Evolutionary conservation across 2,113 vertebrate species (phyloP).

Genomic region (Anarrhichthys ocellatus): DNA sequence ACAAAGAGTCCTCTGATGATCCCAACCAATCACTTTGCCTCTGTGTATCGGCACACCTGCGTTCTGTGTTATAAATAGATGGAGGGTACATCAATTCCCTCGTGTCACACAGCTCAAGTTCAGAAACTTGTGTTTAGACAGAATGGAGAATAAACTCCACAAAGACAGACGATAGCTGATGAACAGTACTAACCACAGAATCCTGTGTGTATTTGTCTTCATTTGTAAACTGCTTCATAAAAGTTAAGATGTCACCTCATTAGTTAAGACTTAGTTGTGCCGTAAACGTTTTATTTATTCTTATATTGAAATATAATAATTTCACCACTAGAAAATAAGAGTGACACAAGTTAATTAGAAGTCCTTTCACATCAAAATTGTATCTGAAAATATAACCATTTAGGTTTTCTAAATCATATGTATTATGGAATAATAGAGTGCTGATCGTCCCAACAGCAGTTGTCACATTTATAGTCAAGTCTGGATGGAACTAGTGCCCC

Average conservation of each 20-base stretch:
- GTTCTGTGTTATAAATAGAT: slow-evolving; percentile 71
- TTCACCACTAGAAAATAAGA: not conserved
- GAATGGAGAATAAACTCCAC: slow-evolving; percentile 36
- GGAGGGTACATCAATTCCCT: slow-evolving; percentile 58
- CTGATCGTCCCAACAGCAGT: not conserved
- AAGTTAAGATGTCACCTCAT: not conserved
- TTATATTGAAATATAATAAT: not conserved
- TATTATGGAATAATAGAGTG: not conserved
- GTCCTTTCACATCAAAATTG: not conserved
- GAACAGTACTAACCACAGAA: not conserved
- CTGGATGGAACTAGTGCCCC: not conserved
- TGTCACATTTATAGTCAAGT: not conserved
- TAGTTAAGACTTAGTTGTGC: not conserved
- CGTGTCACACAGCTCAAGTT: slow-evolving; percentile 40
- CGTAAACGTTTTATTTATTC: not conserved
- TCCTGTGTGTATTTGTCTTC: not conserved
- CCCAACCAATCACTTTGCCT: slow-evolving; percentile 54
- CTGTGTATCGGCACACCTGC: slow-evolving; percentile 57
- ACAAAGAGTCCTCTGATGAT: slow-evolving; percentile 32
- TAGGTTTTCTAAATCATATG: not conserved
- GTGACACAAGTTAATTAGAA: not conserved
- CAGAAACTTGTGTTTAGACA: slow-evolving; percentile 63
- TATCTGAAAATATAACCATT: not conserved
- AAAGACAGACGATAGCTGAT: slow-evolving; percentile 10
- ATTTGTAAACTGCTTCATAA: not conserved